These are phyloP conservation scores for Theristicus caerulescens DNA, from an alignment of 2,113 vertebrate genomes.

Conservation along the genomic window DNA sequence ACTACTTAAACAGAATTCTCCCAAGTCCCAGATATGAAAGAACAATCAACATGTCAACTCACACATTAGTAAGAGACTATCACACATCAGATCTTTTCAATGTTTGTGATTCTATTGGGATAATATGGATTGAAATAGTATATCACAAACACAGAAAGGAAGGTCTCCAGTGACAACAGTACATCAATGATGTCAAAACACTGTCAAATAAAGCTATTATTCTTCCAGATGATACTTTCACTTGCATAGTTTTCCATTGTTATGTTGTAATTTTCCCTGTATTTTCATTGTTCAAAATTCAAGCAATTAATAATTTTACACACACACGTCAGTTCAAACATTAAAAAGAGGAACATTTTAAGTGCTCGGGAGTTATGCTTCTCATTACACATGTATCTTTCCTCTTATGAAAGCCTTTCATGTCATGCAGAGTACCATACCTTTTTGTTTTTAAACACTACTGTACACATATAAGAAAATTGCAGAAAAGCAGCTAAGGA, in stretches of 20 bases:
- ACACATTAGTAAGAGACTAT: constrained; percentile 40
- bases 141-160: constrained; percentile 62
- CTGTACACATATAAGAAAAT: not conserved
- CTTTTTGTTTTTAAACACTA: not conserved
- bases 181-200: constrained; percentile 70
- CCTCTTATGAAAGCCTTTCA: not conserved
- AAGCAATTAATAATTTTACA: constrained; percentile 39
- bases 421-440: not conserved
- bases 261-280: constrained; percentile 23
- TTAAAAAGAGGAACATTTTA: constrained; percentile 19
- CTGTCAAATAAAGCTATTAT: constrained; percentile 66
- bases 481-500: not conserved
- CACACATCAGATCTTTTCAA: constrained; percentile 57
- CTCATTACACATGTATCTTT: not conserved
- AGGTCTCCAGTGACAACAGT: constrained; percentile 68
- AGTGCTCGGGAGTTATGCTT: not conserved
- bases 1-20: constrained; percentile 26
- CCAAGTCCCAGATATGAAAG: constrained; percentile 38
- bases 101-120: constrained; percentile 62
- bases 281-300: constrained; percentile 36
- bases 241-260: constrained; percentile 26
- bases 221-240: constrained; percentile 38
- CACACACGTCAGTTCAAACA: not conserved
- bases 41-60: constrained; percentile 70
- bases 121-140: constrained; percentile 64